These are phyloP conservation scores for Tichodroma muraria DNA, from an alignment of 2,113 vertebrate species.

Conservation along the genomic window DNA sequence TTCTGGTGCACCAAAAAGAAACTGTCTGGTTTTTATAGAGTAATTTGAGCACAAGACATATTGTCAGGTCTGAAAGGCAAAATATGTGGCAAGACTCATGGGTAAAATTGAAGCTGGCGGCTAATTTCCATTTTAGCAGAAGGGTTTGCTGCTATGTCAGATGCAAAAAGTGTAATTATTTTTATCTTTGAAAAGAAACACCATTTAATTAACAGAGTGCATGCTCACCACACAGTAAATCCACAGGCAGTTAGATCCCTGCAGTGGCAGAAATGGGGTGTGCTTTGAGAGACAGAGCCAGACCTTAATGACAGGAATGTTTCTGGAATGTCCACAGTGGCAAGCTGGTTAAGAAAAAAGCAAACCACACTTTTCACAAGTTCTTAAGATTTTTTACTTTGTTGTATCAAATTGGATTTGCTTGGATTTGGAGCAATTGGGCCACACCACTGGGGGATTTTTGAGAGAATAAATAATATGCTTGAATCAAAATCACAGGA, in stretches of 20 bases:
- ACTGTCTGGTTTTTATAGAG: not conserved
- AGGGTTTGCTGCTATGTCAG: not conserved
- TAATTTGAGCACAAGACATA: not conserved
- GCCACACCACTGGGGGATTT: not conserved
- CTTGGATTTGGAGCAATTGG: not conserved
- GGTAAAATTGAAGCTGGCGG: not conserved
- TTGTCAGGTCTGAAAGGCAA: not conserved
- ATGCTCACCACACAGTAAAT: not conserved
- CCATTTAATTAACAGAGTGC: not conserved
- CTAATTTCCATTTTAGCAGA: not conserved
- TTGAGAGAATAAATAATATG: not conserved
- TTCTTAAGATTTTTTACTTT: not conserved
- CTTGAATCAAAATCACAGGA: not conserved
- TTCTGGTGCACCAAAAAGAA: not conserved
- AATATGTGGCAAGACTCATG: not conserved
- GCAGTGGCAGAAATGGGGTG: not conserved
- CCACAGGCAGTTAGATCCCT: not conserved
- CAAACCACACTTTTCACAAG: not conserved
- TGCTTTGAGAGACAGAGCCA: not conserved
- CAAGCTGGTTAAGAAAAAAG: not conserved
- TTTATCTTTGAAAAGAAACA: not conserved
- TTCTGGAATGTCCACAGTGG: not conserved
- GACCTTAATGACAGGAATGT: not conserved
- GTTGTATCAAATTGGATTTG: not conserved
- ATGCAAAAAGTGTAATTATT: not conserved